Evolutionary conservation across 2,888 invertebrate species (phyloP), one percentile per base, ranked within the genome.

Genomic region (Subacronicta megacephala): DNA sequence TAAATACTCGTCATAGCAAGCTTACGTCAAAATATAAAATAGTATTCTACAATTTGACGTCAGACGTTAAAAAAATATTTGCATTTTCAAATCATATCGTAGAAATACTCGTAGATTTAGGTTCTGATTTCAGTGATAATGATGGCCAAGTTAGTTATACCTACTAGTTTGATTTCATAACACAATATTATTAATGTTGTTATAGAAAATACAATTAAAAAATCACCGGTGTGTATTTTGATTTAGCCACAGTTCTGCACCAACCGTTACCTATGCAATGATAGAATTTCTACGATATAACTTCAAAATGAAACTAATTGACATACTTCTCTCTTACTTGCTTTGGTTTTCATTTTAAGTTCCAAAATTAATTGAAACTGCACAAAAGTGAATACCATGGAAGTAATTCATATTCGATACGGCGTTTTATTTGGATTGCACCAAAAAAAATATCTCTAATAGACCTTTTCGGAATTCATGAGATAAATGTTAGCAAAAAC

Each of bases 401-500:
- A 42, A 41, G 16, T 7, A 41, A 44, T 50, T 43, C 23, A 41
- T 53, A 18, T 36, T 29, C 13, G 16, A 37, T 62, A 56, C 46
- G 35, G 37, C 51, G 41, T 29, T 51, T 53, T 47, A 41, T 16
- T 33, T 16, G 29, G n/a, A n/a, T 36, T 52, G 20, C 49, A 63
- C 26, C 43, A 44, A 43, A 31, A 46, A 42, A 13, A 1, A 29
- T 23, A n/a, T 1, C 29, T 40, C 7, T 1, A 29, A 49, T 36
- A 15, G 10, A 37, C 37, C 1, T 31, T 54, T 33, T 52, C 20
- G 56, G 13, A 62, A 63, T 45, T 56, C 15, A 64, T 56, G 49
- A 57, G 54, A 58, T 53, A 65, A 67, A 64, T 55, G 64, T 72
- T 68, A 62, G 63, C 51, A 64, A 45, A 59, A 58, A 70, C 78